These are phyloP conservation scores for Baryphthengus martii DNA, from an alignment of 2,113 vertebrate genomes.

Conservation along the genomic window DNA sequence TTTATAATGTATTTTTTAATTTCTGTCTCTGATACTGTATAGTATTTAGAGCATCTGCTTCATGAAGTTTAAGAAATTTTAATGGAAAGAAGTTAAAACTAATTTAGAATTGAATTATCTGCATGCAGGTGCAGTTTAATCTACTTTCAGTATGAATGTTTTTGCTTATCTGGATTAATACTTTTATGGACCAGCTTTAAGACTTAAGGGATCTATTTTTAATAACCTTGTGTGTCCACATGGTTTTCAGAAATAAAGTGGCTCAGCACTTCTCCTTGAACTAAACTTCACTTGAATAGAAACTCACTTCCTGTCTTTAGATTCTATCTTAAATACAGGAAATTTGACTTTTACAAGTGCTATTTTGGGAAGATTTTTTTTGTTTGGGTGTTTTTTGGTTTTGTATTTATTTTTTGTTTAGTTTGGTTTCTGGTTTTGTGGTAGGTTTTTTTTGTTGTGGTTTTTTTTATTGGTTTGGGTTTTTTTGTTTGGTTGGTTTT, in stretches of 20 bases:
- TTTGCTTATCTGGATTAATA: background rate
- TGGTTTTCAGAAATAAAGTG: background rate
- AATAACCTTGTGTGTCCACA: background rate
- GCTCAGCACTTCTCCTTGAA: background rate
- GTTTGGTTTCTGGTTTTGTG: background rate
- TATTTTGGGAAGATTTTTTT: background rate
- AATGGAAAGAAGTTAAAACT: background rate
- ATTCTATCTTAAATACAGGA: fast-evolving
- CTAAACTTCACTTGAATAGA: background rate
- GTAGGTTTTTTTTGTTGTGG: too few relatives aligned
- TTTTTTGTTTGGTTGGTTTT: too few relatives aligned
- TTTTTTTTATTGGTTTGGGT: too few relatives aligned
- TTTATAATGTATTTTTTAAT: background rate
- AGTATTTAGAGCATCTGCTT: background rate
- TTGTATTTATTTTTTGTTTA: too few relatives aligned
- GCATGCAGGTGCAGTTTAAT: background rate
- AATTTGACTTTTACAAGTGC: background rate
- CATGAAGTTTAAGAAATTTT: background rate
- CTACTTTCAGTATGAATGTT: background rate
- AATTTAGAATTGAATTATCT: background rate
- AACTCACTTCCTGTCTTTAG: background rate
- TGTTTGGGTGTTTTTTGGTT: too few relatives aligned
- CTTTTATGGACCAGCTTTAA: background rate
- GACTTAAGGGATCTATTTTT: background rate
- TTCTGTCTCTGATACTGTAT: background rate